Conservation (phyloP, 2,797 vertebrate species). For the Poecilia wingei region DNA sequence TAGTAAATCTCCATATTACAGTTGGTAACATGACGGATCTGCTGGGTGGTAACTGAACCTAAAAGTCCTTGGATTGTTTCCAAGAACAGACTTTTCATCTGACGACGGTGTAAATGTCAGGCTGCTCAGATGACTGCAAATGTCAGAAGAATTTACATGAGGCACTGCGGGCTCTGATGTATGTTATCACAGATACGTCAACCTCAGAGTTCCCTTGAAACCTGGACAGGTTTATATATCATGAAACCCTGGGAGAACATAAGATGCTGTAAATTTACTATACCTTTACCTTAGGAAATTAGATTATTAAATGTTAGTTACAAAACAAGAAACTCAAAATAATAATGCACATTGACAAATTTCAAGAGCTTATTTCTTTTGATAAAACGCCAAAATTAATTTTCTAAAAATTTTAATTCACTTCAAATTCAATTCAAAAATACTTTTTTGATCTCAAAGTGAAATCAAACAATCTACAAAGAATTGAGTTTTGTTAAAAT, state of each 20-base stretch:
- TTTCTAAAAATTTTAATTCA: not conserved
- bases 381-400: not conserved
- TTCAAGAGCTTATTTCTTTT: not conserved
- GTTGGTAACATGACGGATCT: not conserved
- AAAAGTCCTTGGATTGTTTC: not conserved
- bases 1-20: not conserved
- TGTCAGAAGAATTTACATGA: not conserved
- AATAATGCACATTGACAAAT: not conserved
- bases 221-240: not conserved
- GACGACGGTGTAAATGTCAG: constrained; percentile 2
- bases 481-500: no score
- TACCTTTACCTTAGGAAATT: not conserved
- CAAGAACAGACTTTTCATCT: not conserved
- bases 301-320: not conserved
- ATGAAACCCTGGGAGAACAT: not conserved
- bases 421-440: not conserved
- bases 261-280: not conserved
- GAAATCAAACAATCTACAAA: no score
- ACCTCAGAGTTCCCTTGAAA: not conserved
- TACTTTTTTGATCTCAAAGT: no score
- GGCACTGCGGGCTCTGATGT: not conserved
- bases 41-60: not conserved
- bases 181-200: not conserved
- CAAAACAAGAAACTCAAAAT: no score
- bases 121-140: not conserved